Evolutionary conservation across 2,113 vertebrate species (phyloP), one percentile per base, ranked within the genome.

Genomic region (Smithornis capensis): DNA sequence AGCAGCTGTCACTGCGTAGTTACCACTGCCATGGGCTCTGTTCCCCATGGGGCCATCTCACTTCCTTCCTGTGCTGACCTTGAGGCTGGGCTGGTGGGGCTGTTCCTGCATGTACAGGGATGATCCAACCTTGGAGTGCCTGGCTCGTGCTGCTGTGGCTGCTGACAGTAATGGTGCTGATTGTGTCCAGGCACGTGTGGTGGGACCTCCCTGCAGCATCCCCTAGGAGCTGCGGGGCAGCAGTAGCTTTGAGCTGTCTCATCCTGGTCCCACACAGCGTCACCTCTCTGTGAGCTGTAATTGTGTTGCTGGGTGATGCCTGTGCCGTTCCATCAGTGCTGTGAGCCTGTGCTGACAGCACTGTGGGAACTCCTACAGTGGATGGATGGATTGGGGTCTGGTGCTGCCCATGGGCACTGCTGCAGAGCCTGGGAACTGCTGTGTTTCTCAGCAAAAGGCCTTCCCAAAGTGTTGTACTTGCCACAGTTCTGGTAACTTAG

Each of bases 101-200:
- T 2, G 2, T 16, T 35, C 6, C 82, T 47, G 47, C 0, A 1
- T n/a, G 59, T 27, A 23, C 59, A 0, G 4, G 29, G 40, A 16
- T 8, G 56, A 22, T 44, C 23, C 42, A 8, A 0, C 52, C 31
- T 33, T 0, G 0, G 47, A 28, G 52, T 1, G 0, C 22, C 16
- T 0, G 0, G 31, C 37, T 63, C 44, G 45, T 18, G 21, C 60
- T 9, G 11, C 60, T 4, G 0, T 0, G 3, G 75, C 38, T 50
- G 42, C 65, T 5, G 70, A 28, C 59, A 63, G 80, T 40, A 44
- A 29, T 6, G 2, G 53, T 12, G 27, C 29, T 1, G 3, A 31
- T 9, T 0, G 2, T 7, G 53, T 14, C 49, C 2, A 4, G 9
- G 65, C 38, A 6, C 6, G 29, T 3, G 40, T 1, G 38, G 3